Percentiles rank a stretch among this genome's conserved stretches.
These are phyloP conservation scores for Podabrus alpinus DNA, from an alignment of 2,888 invertebrate species.

Conservation along the genomic window DNA sequence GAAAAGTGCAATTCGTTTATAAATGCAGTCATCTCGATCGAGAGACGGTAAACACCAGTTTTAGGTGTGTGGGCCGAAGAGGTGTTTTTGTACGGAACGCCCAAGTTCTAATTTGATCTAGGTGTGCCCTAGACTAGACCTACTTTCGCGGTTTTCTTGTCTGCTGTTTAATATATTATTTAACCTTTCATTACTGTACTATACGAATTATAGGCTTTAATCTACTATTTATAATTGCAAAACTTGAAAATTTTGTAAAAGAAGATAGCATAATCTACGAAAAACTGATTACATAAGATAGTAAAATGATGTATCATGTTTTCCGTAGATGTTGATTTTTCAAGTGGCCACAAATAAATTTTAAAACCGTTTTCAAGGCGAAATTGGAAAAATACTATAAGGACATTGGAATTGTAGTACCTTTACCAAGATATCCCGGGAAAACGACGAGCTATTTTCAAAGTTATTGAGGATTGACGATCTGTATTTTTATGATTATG, in stretches of 20 bases:
- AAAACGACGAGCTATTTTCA: too few species aligned
- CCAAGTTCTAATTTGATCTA: background rate
- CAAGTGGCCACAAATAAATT: background rate
- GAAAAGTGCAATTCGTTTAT: too few species aligned
- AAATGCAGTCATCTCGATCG: too few species aligned
- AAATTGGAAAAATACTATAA: background rate
- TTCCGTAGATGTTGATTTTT: background rate
- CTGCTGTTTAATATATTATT: background rate
- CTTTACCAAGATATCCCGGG: too few species aligned
- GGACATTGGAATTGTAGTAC: background rate
- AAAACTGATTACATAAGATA: background rate
- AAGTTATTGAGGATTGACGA: background rate
- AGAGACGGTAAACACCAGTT: background rate
- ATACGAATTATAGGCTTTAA: background rate
- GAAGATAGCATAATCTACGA: background rate
- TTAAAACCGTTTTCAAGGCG: background rate
- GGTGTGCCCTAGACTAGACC: background rate
- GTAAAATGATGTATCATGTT: background rate
- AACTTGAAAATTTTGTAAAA: background rate
- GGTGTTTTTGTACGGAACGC: background rate
- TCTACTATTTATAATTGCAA: background rate
- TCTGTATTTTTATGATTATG: background rate
- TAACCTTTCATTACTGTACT: background rate
- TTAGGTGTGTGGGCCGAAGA: background rate
- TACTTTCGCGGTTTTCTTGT: background rate